Evolutionary conservation across 2,113 vertebrate species (phyloP).

Genomic region (Hassar affinis): DNA sequence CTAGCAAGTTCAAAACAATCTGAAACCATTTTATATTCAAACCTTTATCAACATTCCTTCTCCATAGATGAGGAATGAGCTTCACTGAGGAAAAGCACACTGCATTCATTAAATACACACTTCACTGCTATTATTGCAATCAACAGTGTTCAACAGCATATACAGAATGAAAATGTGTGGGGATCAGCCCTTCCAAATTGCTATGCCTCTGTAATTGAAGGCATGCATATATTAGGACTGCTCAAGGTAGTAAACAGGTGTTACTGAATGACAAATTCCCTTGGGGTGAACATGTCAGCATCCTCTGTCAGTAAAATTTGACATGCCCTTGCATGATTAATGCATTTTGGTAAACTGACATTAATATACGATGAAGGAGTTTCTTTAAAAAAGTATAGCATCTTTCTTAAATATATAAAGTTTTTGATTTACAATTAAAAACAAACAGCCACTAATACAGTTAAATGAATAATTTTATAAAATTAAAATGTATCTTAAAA

Average conservation of each 20-base stretch:
- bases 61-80: not conserved
- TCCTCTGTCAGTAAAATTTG: slow-evolving; percentile 11
- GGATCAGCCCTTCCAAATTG: not conserved
- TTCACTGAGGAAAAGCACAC: not conserved
- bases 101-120: not conserved
- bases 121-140: not conserved
- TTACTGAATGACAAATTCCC: slow-evolving; percentile 6
- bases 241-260: slow-evolving; percentile 9
- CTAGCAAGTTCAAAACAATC: not conserved
- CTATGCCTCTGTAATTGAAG: slow-evolving; percentile 7
- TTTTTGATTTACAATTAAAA: not conserved
- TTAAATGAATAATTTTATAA: too few relatives aligned
- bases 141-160: not conserved
- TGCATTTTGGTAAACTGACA: not conserved
- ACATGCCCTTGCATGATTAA: not conserved
- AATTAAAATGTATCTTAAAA: too few relatives aligned
- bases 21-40: not conserved
- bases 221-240: not conserved
- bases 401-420: not conserved
- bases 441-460: not conserved
- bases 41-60: not conserved
- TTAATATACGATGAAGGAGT: not conserved
- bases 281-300: not conserved
- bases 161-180: not conserved
- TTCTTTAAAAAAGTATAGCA: not conserved